Evolutionary conservation across 2,797 vertebrate genomes (phyloP).

Genomic region (Argyrosomus regius): DNA sequence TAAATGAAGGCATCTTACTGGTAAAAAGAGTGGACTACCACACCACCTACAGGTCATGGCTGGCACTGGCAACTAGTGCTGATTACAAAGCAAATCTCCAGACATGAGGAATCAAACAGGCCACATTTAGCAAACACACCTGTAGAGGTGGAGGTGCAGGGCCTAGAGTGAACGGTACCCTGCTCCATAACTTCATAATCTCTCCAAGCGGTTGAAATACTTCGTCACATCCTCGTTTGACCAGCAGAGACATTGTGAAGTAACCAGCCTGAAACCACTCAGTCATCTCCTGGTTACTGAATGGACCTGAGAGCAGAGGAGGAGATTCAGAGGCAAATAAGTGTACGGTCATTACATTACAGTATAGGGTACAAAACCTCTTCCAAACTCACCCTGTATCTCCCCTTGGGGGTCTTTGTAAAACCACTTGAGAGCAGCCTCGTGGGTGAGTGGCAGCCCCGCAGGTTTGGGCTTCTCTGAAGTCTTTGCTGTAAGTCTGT

Average conservation of each 20-base stretch:
- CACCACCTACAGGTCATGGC: constrained; percentile 61
- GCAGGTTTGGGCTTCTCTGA: constrained; percentile 91
- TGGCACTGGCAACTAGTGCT: constrained; percentile 12
- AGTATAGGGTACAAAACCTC: neutral
- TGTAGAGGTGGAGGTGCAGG: constrained; percentile 92
- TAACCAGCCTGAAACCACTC: constrained; percentile 99
- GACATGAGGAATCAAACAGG: neutral
- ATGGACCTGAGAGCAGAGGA: constrained; percentile 88
- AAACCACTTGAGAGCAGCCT: constrained; percentile 98
- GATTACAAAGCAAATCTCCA: neutral
- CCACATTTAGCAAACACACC: constrained; percentile 78
- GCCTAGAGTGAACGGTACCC: constrained; percentile 94
- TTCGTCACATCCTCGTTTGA: constrained; percentile 98
- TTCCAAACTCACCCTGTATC: constrained; percentile 91
- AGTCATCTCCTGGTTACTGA: constrained; percentile 98
- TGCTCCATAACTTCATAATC: constrained; percentile 98
- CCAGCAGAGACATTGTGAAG: constrained; percentile 96
- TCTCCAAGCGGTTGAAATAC: constrained; percentile 97
- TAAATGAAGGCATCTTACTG: neutral
- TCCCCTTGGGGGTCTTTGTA: constrained; percentile 99
- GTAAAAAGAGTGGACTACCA: constrained; percentile 7
- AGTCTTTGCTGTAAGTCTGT: constrained; percentile 90
- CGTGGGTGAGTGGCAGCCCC: constrained; percentile 90
- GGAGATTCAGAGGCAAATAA: neutral
- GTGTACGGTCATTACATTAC: neutral